These are phyloP conservation scores for Periplaneta americana DNA, from an alignment of 1,140 invertebrate genomes.

Conservation along the genomic window DNA sequence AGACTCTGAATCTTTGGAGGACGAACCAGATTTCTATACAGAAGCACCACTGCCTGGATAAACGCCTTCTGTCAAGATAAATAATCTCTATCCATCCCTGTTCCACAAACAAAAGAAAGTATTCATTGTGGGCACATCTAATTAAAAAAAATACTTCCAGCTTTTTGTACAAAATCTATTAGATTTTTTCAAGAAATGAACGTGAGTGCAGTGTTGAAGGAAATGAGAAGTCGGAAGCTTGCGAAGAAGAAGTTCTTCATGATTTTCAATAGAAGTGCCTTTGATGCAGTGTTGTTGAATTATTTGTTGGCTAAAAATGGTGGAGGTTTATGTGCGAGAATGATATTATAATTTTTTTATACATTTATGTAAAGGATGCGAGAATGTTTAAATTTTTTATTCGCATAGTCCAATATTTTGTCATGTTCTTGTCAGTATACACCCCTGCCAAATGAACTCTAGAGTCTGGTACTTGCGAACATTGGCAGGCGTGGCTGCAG, in stretches of 20 bases:
- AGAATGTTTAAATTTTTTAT: background rate
- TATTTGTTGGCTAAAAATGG: background rate
- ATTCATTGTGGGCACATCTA: background rate
- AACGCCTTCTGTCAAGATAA: conserved; percentile 14
- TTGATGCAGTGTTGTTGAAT: background rate
- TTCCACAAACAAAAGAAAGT: background rate
- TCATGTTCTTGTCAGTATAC: too few species aligned
- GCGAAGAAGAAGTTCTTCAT: background rate
- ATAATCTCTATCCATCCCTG: background rate
- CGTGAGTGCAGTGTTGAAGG: background rate
- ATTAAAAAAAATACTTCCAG: background rate
- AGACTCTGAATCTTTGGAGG: conserved; percentile 58
- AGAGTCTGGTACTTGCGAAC: too few species aligned
- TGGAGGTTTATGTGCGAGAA: background rate
- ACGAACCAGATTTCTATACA: conserved; percentile 90
- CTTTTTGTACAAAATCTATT: background rate
- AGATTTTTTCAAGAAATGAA: background rate
- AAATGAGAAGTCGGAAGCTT: background rate
- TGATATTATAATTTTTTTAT: background rate
- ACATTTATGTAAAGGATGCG: background rate
- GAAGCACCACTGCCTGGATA: conserved; percentile 75
- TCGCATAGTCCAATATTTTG: background rate
- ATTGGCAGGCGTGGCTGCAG: background rate
- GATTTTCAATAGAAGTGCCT: background rate
- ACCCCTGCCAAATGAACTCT: background rate